A percentile compares a stretch with the other conserved stretches of the same genome.
These are phyloP conservation scores for Euthynnus affinis DNA, from an alignment of 2,797 vertebrate genomes.

Conservation along the genomic window DNA sequence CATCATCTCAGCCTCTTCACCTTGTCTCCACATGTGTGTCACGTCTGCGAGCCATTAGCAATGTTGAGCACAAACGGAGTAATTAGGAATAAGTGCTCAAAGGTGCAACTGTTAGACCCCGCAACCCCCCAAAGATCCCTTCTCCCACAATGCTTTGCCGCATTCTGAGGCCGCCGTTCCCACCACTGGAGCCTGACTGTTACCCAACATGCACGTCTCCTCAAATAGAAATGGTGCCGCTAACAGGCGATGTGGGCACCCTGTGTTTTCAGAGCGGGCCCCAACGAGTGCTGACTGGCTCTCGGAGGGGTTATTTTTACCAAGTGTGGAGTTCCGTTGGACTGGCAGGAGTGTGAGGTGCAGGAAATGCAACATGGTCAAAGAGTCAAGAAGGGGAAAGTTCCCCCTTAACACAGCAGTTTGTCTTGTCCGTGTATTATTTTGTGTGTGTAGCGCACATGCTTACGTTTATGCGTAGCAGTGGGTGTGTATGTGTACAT, in stretches of 20 bases:
- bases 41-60: conserved; percentile 84
- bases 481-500: conserved; percentile 38
- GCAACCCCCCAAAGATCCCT: conserved; percentile 49
- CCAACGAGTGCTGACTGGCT: conserved; percentile 78
- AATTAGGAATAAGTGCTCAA: conserved; percentile 87
- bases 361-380: conserved; percentile 76
- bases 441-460: conserved; percentile 27
- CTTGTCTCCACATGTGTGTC: conserved; percentile 62
- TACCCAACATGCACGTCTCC: conserved; percentile 76
- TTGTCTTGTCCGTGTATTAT: conserved; percentile 60
- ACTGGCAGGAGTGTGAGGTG: conserved; percentile 58
- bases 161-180: conserved; percentile 64
- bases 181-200: conserved; percentile 72
- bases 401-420: conserved; percentile 78
- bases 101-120: conserved; percentile 78
- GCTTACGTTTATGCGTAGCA: conserved; percentile 29
- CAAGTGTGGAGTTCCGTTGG: conserved; percentile 67
- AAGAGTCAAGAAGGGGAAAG: conserved; percentile 75
- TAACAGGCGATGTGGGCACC: conserved; percentile 83
- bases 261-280: conserved; percentile 80
- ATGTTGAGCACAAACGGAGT: conserved; percentile 71
- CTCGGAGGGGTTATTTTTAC: conserved; percentile 81
- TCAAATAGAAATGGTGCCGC: conserved; percentile 79
- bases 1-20: conserved; percentile 66
- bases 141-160: conserved; percentile 76